Evolutionary conservation across 2,888 invertebrate species (phyloP).

Genomic region (Aromia moschata): DNA sequence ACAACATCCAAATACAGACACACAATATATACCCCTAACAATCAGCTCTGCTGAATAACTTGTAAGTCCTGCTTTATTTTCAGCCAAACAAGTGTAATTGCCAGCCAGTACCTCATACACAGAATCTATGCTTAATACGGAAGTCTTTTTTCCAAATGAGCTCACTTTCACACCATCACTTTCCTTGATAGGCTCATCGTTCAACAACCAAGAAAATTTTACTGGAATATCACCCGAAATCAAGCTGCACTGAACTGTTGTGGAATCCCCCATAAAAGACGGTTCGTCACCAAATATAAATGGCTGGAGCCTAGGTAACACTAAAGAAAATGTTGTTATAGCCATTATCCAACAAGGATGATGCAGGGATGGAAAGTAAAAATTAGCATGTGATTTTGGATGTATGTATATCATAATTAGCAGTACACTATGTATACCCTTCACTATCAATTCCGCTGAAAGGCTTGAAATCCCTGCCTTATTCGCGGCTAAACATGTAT

Average conservation of each 20-base stretch:
- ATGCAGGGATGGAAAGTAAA: no score
- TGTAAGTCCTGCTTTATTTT: slow-evolving; percentile 72
- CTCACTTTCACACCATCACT: slow-evolving; percentile 51
- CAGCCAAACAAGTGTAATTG: slow-evolving; percentile 75
- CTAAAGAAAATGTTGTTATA: slow-evolving; percentile 46
- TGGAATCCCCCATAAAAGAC: slow-evolving; percentile 74
- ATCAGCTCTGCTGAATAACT: slow-evolving; percentile 71
- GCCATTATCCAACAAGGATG: no score
- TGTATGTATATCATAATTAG: no score
- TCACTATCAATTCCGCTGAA: slow-evolving; percentile 65
- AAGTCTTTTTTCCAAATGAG: slow-evolving; percentile 66
- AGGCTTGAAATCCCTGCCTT: slow-evolving; percentile 65
- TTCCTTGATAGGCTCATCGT: slow-evolving; percentile 63
- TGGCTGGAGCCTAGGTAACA: slow-evolving; percentile 67
- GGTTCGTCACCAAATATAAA: slow-evolving; percentile 70
- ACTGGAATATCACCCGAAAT: slow-evolving; percentile 80
- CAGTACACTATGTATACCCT: slow-evolving; percentile 64
- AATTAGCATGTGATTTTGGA: no score
- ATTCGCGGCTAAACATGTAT: slow-evolving; percentile 68
- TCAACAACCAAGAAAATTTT: slow-evolving; percentile 79
- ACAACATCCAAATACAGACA: no score
- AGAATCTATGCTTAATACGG: slow-evolving; percentile 71
- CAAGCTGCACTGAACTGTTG: slow-evolving; percentile 74
- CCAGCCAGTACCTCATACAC: slow-evolving; percentile 75
- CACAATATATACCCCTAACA: slow-evolving; percentile 63